phyloP scores from a whole-genome alignment of 2,113 vertebrate genomes.

The Pongo pygmaeus region DNA sequence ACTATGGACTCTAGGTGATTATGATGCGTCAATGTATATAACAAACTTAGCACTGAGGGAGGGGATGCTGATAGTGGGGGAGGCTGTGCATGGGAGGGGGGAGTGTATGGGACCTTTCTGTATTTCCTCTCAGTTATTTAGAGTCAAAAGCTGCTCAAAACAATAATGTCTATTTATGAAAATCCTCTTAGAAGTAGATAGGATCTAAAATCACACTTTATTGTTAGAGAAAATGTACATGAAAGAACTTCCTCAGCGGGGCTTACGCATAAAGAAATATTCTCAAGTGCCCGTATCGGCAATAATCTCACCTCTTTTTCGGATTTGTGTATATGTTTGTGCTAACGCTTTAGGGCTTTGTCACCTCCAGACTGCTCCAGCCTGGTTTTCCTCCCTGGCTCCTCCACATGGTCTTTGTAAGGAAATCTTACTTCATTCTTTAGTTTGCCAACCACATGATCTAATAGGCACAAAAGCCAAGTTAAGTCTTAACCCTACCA shows the following conservation, averaged over 20 bases:
- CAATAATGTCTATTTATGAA: neutral
- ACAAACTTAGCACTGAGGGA: neutral
- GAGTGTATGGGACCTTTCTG: too few relatives aligned
- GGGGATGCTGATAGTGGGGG: fast-evolving
- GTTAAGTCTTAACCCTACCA: neutral
- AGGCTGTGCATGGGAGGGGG: too few relatives aligned
- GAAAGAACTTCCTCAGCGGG: neutral
- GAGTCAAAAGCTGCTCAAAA: neutral
- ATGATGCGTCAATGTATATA: neutral
- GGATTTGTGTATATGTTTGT: neutral
- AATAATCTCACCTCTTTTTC: neutral
- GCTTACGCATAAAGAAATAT: neutral
- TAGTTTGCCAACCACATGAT: neutral
- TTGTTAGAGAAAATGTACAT: neutral
- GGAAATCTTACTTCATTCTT: constrained; percentile 35
- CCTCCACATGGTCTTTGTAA: neutral
- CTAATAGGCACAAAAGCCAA: neutral
- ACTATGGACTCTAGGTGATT: neutral
- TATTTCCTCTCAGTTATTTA: neutral
- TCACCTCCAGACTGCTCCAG: neutral
- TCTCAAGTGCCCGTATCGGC: neutral
- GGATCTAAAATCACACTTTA: neutral
- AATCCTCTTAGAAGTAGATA: neutral
- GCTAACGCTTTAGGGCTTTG: neutral
- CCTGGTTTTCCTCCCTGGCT: neutral